Base-by-base conservation (phyloP, 92 coral and sea anemone species). In the Zoanthus solanderi region DNA sequence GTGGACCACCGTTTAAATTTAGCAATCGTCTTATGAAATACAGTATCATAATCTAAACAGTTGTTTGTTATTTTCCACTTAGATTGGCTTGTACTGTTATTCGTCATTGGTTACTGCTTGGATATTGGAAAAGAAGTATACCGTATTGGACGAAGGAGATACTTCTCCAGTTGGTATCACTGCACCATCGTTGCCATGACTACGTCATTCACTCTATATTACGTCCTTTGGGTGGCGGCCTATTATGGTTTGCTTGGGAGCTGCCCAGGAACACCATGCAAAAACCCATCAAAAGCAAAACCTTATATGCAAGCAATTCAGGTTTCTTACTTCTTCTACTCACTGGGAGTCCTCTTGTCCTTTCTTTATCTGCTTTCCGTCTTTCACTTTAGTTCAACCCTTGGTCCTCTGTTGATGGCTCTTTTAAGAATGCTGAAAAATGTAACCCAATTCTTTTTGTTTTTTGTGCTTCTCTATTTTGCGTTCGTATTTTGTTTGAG, bases 401-500 rank as follows among this genome's bases (percentile, higher is more conserved):
- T 76, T 0, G 92, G 92, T 11, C 92, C 89, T 34, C 82, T 89
- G 52, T 69, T 89, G n/a, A 88, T 84, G 29, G 85, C 89, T 7
- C 82, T 89, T 48, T 52, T 78, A 28, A 60, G 71, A 31, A 89
- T 89, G 92, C 37, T 89, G 45, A 34, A 65, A 31, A 80, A 89
- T 56, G 83, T 89, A 6, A 58, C 48, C 9, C 72, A 86, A 60
- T 89, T 89, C 53, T 85, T 85, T 71, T 9, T 56, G 46, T 78
- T 66, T 78, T 89, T 89, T 10, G 30, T 58, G 34, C 30, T 89
- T 68, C 68, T 84, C 4, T 89, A 85, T 48, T 46, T 85, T 30
- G 92, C 92, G 12, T 89, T 89, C 72, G 86, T 72, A n/a, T 66
- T 89, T 34, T 84, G 85, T 63, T 85, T 85, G 53, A 78, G 72